Evolutionary conservation across 2,888 invertebrate genomes (phyloP).

Genomic region (Psococerastis gibbosa): DNA sequence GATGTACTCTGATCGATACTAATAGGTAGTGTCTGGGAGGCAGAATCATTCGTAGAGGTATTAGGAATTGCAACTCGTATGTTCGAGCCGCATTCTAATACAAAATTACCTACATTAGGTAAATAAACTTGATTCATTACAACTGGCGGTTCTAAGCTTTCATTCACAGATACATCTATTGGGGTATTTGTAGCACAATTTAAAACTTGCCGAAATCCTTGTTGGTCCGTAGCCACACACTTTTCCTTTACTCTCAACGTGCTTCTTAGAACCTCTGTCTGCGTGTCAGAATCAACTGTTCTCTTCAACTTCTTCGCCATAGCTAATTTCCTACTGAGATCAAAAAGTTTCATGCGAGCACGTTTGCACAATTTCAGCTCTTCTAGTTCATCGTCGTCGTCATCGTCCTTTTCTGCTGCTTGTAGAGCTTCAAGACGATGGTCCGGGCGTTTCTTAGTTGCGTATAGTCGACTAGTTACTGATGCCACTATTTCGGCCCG

Average conservation of each 20-base stretch:
- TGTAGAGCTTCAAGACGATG: conserved; percentile 12
- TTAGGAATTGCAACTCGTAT: conserved; percentile 1
- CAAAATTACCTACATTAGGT: background rate
- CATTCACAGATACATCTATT: background rate
- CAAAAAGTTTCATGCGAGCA: conserved; percentile 5
- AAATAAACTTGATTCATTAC: conserved; percentile 5
- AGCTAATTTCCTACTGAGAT: conserved; percentile 5
- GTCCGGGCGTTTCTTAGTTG: conserved; percentile 21
- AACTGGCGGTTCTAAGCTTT: background rate
- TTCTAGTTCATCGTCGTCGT: conserved; percentile 11
- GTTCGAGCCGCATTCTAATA: background rate
- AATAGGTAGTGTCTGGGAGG: background rate
- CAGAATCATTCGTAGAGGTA: background rate
- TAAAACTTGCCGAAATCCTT: background rate
- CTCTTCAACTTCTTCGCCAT: conserved; percentile 2
- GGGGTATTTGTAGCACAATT: conserved; percentile 6
- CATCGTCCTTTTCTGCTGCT: background rate
- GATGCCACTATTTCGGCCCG: conserved; percentile 46
- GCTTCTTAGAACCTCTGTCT: background rate
- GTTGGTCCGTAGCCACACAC: conserved; percentile 1
- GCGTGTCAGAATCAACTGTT: conserved; percentile 4
- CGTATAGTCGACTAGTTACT: conserved; percentile 46
- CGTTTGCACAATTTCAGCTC: conserved; percentile 9
- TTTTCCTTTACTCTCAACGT: conserved; percentile 3
- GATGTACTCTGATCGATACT: background rate